Conservation (phyloP, 2,113 vertebrate species). For the Lophura nycthemera region DNA sequence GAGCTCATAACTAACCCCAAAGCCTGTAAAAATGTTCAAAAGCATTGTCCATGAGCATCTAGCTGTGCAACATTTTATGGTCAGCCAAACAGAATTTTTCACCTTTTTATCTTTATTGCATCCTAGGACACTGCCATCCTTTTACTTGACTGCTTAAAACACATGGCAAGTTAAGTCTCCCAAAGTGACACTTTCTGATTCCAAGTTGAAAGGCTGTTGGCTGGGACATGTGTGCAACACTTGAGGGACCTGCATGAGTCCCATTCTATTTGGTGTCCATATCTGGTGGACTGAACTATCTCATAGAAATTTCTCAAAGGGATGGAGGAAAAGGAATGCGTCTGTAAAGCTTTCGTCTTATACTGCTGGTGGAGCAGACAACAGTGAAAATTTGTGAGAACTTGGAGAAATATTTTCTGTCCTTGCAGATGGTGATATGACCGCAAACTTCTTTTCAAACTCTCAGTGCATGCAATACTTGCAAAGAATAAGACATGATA, state of each 20-base stretch:
- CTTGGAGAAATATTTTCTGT: neutral
- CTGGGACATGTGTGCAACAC: fast-evolving
- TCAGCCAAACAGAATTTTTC: neutral
- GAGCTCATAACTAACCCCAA: neutral
- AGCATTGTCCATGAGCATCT: neutral
- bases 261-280: neutral
- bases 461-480: neutral
- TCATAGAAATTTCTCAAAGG: neutral
- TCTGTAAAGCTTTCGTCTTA: neutral
- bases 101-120: neutral
- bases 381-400: neutral
- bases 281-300: neutral
- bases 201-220: fast-evolving
- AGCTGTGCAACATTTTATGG: neutral
- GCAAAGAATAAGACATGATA: neutral
- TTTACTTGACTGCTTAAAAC: neutral
- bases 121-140: neutral
- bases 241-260: fast-evolving
- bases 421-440: neutral
- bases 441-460: neutral
- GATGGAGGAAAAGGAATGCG: neutral
- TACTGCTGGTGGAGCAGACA: neutral
- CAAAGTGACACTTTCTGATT: neutral
- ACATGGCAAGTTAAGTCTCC: neutral
- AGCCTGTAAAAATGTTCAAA: neutral